These are phyloP conservation scores for Nemapogon koenigi DNA, from an alignment of 2,888 invertebrate genomes.

Conservation along the genomic window DNA sequence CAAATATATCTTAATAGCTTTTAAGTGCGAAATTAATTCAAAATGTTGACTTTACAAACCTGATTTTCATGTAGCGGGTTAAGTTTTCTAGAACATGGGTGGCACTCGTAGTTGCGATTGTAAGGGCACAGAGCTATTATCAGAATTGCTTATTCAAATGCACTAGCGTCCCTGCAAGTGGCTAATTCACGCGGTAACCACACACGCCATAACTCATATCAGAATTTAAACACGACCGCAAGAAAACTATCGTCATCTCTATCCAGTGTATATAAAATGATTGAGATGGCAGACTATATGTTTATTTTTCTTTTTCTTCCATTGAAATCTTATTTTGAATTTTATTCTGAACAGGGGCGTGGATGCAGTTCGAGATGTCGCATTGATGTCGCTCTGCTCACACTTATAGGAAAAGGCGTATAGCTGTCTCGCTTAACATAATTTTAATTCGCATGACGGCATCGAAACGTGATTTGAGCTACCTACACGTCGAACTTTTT, in stretches of 20 bases:
- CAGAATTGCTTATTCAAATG: no score
- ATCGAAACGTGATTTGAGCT: slow-evolving; percentile 59
- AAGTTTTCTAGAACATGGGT: no score
- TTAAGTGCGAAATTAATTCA: no score
- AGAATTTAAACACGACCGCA: slow-evolving; percentile 31
- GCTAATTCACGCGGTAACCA: slow-evolving; percentile 59
- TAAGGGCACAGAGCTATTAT: no score
- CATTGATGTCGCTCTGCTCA: slow-evolving; percentile 55
- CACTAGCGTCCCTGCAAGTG: slow-evolving; percentile 56
- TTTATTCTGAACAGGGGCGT: slow-evolving; percentile 62
- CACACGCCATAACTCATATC: slow-evolving; percentile 60
- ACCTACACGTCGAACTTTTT: slow-evolving; percentile 47
- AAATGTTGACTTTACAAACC: no score
- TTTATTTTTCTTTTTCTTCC: slow-evolving; percentile 60
- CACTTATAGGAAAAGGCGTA: slow-evolving; percentile 30
- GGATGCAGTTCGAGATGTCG: slow-evolving; percentile 61
- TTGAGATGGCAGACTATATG: slow-evolving; percentile 33
- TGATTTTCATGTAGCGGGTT: no score
- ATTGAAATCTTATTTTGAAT: slow-evolving; percentile 64
- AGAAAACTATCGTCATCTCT: slow-evolving; percentile 36
- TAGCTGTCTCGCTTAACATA: slow-evolving; percentile 44
- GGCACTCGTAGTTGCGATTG: no score
- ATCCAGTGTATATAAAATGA: slow-evolving; percentile 51
- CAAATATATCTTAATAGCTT: no score
- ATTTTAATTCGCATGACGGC: slow-evolving; percentile 62